phyloP scores from a whole-genome alignment of 2,113 vertebrate species.

The Saguinus midas region DNA sequence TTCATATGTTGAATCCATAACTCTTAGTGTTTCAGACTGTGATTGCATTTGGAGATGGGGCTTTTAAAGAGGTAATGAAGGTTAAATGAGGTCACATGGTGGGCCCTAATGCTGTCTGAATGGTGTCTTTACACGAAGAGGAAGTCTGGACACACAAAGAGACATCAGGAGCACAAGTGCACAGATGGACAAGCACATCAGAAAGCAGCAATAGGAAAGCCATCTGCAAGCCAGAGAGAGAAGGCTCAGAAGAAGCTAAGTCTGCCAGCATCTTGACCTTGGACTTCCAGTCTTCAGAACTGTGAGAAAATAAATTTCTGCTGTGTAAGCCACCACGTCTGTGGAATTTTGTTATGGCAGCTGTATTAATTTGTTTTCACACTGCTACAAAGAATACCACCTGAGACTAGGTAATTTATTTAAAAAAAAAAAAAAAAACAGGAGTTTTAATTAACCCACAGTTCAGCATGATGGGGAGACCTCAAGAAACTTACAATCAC shows the following conservation, averaged over 20 bases:
- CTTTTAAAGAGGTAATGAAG: not conserved
- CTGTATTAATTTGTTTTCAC: too few species aligned
- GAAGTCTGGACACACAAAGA: not conserved
- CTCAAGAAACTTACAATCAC: too few species aligned
- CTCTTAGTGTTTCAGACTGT: not conserved
- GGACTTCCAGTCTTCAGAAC: not conserved
- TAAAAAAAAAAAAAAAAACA: accelerated
- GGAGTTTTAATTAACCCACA: too few species aligned
- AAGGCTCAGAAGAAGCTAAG: not conserved
- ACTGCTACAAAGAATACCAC: too few species aligned
- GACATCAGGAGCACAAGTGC: not conserved
- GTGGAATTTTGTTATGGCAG: not conserved
- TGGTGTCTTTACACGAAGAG: not conserved
- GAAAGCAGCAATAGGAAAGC: not conserved
- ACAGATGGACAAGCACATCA: not conserved
- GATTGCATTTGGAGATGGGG: not conserved
- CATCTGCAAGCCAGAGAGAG: not conserved
- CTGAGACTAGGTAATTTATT: too few species aligned
- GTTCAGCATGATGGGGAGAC: too few species aligned
- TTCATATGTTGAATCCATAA: not conserved
- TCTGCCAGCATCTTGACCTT: not conserved
- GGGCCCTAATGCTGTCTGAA: not conserved
- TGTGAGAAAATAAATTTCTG: not conserved
- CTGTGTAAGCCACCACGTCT: not conserved
- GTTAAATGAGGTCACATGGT: not conserved